Evolutionary conservation across 2,113 vertebrate genomes (phyloP), one percentile per base, ranked within the genome.

Genomic region (Psephotus haematonotus): DNA sequence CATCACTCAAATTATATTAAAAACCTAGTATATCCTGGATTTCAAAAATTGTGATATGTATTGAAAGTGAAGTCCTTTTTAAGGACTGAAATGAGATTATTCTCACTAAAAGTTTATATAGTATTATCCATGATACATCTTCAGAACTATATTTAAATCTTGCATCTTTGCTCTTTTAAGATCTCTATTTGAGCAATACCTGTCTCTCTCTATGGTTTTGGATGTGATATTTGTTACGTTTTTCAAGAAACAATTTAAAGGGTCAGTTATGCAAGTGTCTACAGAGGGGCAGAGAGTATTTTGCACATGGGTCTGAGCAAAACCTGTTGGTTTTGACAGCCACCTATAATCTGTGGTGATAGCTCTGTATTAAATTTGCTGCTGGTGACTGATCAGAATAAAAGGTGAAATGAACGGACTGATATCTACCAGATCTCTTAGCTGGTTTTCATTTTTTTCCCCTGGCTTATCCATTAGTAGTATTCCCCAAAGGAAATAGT

Each of bases 381-480:
- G 17, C 27, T 55, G 13, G 17, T 35, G 37, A 29, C n/a, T 64
- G 47, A 17, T 53, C 20, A 71, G 9, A 86, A 49, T 29, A 59
- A 65, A 86, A 82, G 23, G 2, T 35, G 33, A 72, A 64, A 37
- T 53, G 6, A 60, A 13, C 28, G 64, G 31, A 9, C 3, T 31
- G 24, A 3, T 68, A 25, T n/a, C 25, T 82, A 6, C 17, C 6
- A 43, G 25, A 5, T 68, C 55, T 71, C 33, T 64, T 79, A 68
- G 7, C 25, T 76, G 43, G 3, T 1, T 1, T 6, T 25, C 2
- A 2, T 53, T 75, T 70, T 59, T 53, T 7, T 64, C 9, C 7
- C 5, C 13, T 55, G 46, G 39, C 29, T 88, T 17, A 43, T 35
- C 7, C 10, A 55, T 59, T 76, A 55, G 55, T 85, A 88, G 28